A percentile compares a stretch with the other conserved stretches of the same genome.
Evolutionary conservation across 2,888 invertebrate species (phyloP).

Genomic region (Petrolisthes manimaculis): DNA sequence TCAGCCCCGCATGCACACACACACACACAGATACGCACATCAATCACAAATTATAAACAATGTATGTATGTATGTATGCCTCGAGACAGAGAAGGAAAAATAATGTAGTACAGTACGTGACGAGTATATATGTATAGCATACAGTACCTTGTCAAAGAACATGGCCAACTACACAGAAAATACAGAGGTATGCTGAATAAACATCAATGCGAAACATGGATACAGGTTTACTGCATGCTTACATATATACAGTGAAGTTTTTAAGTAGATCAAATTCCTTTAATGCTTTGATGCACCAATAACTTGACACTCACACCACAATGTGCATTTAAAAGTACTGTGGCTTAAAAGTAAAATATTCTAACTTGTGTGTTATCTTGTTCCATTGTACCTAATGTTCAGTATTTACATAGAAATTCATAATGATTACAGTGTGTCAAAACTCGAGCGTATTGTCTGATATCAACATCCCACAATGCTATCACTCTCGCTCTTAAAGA

Average conservation of each 20-base stretch:
- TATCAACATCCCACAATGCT: slow-evolving; percentile 2
- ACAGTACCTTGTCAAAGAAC: not conserved
- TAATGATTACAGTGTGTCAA: not conserved
- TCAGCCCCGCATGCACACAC: not conserved
- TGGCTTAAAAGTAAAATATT: slow-evolving; percentile 17
- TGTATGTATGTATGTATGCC: not conserved
- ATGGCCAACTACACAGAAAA: slow-evolving; percentile 10
- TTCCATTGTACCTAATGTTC: slow-evolving; percentile 13
- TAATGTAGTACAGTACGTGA: not conserved
- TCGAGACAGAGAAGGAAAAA: not conserved
- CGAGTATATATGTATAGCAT: not conserved
- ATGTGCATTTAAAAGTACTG: slow-evolving; percentile 12
- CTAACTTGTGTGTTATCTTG: slow-evolving; percentile 8
- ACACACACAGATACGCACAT: slow-evolving; percentile 2
- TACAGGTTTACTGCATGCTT: slow-evolving; percentile 16
- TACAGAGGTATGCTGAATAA: slow-evolving; percentile 3
- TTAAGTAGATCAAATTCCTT: slow-evolving; percentile 12
- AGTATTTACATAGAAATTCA: not conserved
- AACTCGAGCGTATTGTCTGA: slow-evolving; percentile 7
- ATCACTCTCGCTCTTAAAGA: not conserved
- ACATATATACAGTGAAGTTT: slow-evolving; percentile 10
- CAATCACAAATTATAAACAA: slow-evolving; percentile 10
- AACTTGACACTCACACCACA: slow-evolving; percentile 1
- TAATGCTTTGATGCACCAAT: slow-evolving; percentile 13
- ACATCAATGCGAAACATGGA: slow-evolving; percentile 3